Evolutionary conservation across 2,113 vertebrate genomes (phyloP).

Genomic region (Nematolebias whitei): DNA sequence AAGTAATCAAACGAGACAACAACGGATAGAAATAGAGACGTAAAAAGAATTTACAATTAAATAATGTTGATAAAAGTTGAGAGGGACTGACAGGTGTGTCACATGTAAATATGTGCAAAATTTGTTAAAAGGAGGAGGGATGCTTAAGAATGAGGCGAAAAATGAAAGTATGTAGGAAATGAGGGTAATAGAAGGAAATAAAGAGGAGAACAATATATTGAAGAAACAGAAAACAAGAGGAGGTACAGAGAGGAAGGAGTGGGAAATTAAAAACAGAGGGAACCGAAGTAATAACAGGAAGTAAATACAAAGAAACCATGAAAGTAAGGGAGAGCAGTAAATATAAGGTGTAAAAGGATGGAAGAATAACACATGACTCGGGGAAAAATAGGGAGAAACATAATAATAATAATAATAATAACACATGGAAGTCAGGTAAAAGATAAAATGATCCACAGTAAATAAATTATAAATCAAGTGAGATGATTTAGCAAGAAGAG

Average conservation of each 20-base stretch:
- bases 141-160: neutral
- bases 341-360: neutral
- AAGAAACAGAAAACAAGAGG: neutral
- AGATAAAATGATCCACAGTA: neutral
- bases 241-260: neutral
- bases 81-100: neutral
- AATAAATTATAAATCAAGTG: slow-evolving; percentile 1
- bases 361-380: neutral
- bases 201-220: neutral
- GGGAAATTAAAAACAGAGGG: neutral
- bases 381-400: neutral
- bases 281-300: neutral
- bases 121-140: too few relatives aligned
- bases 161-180: neutral
- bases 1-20: neutral
- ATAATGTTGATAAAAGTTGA: neutral
- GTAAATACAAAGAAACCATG: slow-evolving; percentile 6
- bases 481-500: neutral
- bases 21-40: neutral
- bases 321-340: neutral
- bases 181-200: neutral
- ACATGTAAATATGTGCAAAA: too few relatives aligned
- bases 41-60: neutral
- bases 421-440: neutral
- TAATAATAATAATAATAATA: neutral